Evolutionary conservation across 1,140 invertebrate species (phyloP), one percentile per base, ranked within the genome.

Genomic region (Aricia agestis): DNA sequence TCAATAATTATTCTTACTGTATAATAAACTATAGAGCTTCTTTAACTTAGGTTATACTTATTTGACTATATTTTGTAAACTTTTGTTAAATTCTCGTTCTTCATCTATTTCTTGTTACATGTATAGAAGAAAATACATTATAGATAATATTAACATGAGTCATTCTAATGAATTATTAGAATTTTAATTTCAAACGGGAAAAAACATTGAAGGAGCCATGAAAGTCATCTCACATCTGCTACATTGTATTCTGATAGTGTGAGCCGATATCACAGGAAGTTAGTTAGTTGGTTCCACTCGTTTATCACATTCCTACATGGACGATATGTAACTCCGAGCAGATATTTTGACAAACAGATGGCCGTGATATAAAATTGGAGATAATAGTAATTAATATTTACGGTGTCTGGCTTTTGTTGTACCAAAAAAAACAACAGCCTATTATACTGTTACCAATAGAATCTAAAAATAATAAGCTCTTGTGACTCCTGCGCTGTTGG

Each of bases 181-280:
- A 32, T 32, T 32, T 36, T 7, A 36, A 9, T 52, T 52, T 52
- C 0, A 9, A 13, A 52, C 13, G 3, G 10, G 11, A 52, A 1
- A 25, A 13, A 52, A 52, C 45, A 52, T 52, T 42, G 2, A 42
- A 42, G 41, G 41, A 4, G 11, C 13, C 9, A 52, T 52, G 45
- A 52, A 52, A 52, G 45, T 52, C 45, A 52, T n/a, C n/a, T n/a
- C n/a, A n/a, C n/a, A n/a, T 52, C 45, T 13, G 45, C 45, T 15
- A 52, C 45, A 52, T 52, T 52, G 45, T 52, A 52, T 52, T 52
- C 45, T 52, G 45, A 52, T 52, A 52, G 6, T 9, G 9, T 9
- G 9, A 52, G 45, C 45, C 11, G 72, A 75, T 79, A 78, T 78
- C 76, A 77, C 78, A 83, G 82, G 82, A 83, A 83, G 74, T 70